A percentile compares a stretch with the other conserved stretches of the same genome.
Conservation (phyloP, 2,888 invertebrate genomes). For the Drosophila pseudotalamancana region DNA sequence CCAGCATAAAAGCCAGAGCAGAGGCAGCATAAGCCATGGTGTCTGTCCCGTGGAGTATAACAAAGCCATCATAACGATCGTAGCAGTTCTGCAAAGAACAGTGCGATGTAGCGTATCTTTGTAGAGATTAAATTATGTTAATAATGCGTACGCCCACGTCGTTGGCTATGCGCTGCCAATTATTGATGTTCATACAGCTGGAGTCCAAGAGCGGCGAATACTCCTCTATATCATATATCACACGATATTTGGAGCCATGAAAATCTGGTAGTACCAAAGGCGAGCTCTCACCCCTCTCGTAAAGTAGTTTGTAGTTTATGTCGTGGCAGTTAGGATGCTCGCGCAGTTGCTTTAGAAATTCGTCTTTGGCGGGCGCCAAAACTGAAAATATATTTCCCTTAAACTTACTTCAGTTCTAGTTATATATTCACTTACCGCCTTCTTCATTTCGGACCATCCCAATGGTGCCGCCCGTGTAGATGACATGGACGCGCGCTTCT, state of each 20-base stretch:
- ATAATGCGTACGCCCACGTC: conserved; percentile 90
- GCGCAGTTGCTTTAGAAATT: conserved; percentile 83
- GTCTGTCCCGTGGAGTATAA: conserved; percentile 97
- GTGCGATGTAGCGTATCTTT: conserved; percentile 37
- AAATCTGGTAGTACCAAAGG: conserved; percentile 87
- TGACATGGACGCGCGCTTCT: conserved; percentile 90
- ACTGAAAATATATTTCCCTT: conserved; percentile 85
- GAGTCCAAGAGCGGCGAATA: conserved; percentile 95
- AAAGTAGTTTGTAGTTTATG: conserved; percentile 86
- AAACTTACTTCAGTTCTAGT: neutral
- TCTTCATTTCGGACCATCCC: conserved; percentile 93
- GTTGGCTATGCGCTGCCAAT: conserved; percentile 94
- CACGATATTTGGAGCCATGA: conserved; percentile 85
- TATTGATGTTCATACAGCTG: conserved; percentile 94
- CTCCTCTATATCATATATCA: conserved; percentile 92
- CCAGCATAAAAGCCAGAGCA: conserved; percentile 97
- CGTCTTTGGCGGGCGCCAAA: conserved; percentile 85
- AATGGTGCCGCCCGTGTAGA: conserved; percentile 98
- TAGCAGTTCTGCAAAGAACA: conserved; percentile 87
- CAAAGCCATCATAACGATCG: conserved; percentile 94
- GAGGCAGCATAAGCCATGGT: conserved; percentile 98
- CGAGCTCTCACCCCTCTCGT: conserved; percentile 84
- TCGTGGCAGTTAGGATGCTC: conserved; percentile 94
- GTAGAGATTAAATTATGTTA: neutral
- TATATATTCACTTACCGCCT: conserved; percentile 87